These are phyloP conservation scores for Drosophila ercepeae DNA, from an alignment of 1,140 invertebrate species.

Conservation along the genomic window DNA sequence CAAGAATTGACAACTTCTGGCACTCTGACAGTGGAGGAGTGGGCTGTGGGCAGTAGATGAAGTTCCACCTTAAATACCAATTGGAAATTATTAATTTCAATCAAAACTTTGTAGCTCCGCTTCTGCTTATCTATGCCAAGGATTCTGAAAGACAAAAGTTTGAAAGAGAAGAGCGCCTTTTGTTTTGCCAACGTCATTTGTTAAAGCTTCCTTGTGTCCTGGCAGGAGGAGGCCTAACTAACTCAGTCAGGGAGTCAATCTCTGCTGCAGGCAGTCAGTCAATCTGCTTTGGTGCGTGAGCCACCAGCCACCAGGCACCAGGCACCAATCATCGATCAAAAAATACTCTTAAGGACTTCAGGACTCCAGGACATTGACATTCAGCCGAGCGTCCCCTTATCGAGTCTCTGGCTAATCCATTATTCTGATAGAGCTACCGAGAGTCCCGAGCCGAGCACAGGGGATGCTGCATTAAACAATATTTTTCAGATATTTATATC, in stretches of 20 bases:
- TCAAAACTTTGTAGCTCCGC: slow-evolving; percentile 71
- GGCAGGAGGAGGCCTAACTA: slow-evolving; percentile 3
- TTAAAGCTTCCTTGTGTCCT: slow-evolving; percentile 20
- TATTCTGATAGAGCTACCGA: slow-evolving; percentile 17
- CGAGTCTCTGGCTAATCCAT: slow-evolving; percentile 27
- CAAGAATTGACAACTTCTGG: slow-evolving; percentile 62
- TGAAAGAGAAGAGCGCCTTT: slow-evolving; percentile 21
- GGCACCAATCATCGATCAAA: slow-evolving; percentile 60
- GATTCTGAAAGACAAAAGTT: slow-evolving; percentile 57
- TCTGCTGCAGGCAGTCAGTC: slow-evolving; percentile 43
- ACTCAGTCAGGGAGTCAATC: slow-evolving; percentile 24
- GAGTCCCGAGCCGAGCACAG: neutral
- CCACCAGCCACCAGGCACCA: too few species aligned
- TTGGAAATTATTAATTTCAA: slow-evolving; percentile 79
- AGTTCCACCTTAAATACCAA: slow-evolving; percentile 55
- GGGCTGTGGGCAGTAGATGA: neutral
- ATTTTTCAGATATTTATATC: slow-evolving; percentile 57
- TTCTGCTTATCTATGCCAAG: slow-evolving; percentile 67
- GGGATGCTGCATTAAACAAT: slow-evolving; percentile 48
- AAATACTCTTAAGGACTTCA: slow-evolving; percentile 34
- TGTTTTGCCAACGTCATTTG: slow-evolving; percentile 66
- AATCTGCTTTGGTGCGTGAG: slow-evolving; percentile 45
- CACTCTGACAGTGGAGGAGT: neutral
- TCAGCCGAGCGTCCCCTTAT: slow-evolving; percentile 22
- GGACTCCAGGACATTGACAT: slow-evolving; percentile 31